These are phyloP conservation scores for Drosophila serrata DNA, from an alignment of 1,140 invertebrate species.

Conservation along the genomic window DNA sequence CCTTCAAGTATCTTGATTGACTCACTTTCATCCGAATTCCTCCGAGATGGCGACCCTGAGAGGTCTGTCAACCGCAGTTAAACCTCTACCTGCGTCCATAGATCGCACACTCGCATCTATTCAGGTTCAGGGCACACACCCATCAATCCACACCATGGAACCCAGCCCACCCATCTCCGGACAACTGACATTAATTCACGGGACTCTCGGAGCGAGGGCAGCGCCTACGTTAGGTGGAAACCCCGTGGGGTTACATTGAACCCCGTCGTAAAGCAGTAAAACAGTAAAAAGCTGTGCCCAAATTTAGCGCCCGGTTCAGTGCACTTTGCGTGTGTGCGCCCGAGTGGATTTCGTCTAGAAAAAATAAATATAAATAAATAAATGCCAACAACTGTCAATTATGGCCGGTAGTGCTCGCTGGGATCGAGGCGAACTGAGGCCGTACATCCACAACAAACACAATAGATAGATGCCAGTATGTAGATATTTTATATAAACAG, in stretches of 20 bases:
- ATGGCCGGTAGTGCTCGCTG: conserved; percentile 63
- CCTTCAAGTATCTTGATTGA: background rate
- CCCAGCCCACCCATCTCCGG: background rate
- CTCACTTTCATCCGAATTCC: conserved; percentile 4
- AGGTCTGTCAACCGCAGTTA: conserved; percentile 11
- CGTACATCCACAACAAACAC: conserved; percentile 46
- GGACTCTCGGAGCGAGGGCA: conserved; percentile 29
- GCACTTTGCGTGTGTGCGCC: conserved; percentile 49
- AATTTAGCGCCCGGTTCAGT: conserved; percentile 77
- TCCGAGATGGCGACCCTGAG: background rate
- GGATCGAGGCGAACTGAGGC: conserved; percentile 38
- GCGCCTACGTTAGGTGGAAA: conserved; percentile 60
- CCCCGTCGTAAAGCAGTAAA: conserved; percentile 45
- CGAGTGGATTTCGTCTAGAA: conserved; percentile 44
- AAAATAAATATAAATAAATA: conserved; percentile 63
- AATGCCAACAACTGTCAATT: conserved; percentile 81
- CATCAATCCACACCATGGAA: conserved; percentile 32
- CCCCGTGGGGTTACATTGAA: conserved; percentile 77
- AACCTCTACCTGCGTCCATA: conserved; percentile 5
- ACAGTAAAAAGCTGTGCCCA: conserved; percentile 73
- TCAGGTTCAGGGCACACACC: conserved; percentile 24
- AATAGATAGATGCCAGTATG: conserved; percentile 56
- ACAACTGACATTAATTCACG: conserved; percentile 10
- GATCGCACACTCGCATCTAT: background rate
- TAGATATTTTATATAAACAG: conserved; percentile 67